phyloP scores from a whole-genome alignment of 2,888 invertebrate genomes.

The Imbricaverruca yamaguchii region DNA sequence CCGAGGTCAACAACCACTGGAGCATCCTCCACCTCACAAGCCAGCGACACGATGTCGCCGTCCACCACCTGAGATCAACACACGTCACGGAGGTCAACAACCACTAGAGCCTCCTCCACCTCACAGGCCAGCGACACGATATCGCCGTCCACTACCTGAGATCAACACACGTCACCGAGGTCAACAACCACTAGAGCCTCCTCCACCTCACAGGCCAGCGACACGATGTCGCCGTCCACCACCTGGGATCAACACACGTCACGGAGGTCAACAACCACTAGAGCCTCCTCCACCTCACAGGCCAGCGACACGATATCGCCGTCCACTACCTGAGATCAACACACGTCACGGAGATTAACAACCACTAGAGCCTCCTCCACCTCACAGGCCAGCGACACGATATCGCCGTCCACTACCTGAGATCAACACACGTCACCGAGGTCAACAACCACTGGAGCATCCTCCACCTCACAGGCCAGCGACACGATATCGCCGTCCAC shows the following conservation, averaged over 20 bases:
- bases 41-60: slow-evolving; percentile 17
- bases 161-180: background rate
- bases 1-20: background rate
- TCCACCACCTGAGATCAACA: background rate
- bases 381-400: slow-evolving; percentile 16
- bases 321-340: background rate
- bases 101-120: slow-evolving; percentile 14
- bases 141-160: slow-evolving; percentile 8
- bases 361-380: slow-evolving; percentile 13
- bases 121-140: slow-evolving; percentile 15
- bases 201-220: slow-evolving; percentile 18
- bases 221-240: slow-evolving; percentile 16
- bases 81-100: background rate
- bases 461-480: slow-evolving; percentile 18
- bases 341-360: background rate
- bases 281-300: slow-evolving; percentile 18
- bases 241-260: background rate
- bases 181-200: background rate
- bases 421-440: background rate
- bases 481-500: slow-evolving; percentile 18
- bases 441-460: background rate
- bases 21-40: slow-evolving; percentile 1
- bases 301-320: slow-evolving; percentile 17
- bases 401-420: slow-evolving; percentile 9
- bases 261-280: background rate